These are phyloP conservation scores for Brassicogethes aeneus DNA, from an alignment of 2,888 invertebrate species.

Conservation along the genomic window DNA sequence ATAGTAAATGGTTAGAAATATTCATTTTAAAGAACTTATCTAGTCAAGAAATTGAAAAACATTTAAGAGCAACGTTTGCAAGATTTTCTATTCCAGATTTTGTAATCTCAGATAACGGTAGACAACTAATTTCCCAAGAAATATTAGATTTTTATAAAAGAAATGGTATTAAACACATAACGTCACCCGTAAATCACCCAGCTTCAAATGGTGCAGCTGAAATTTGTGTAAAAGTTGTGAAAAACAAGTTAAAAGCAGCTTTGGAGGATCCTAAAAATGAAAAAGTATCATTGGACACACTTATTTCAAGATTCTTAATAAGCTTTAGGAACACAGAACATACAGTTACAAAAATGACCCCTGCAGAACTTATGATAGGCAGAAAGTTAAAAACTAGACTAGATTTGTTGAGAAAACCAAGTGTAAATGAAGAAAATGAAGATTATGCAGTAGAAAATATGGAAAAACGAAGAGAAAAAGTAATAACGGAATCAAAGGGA, in stretches of 20 bases:
- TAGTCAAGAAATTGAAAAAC: neutral
- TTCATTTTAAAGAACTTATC: neutral
- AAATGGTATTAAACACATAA: slow-evolving; percentile 3
- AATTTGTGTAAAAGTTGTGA: slow-evolving; percentile 4
- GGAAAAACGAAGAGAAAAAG: slow-evolving; percentile 2
- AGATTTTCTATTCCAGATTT: slow-evolving; percentile 1
- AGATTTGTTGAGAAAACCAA: slow-evolving; percentile 2
- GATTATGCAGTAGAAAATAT: slow-evolving; percentile 1
- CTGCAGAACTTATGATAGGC: slow-evolving; percentile 3
- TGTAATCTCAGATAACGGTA: slow-evolving; percentile 3
- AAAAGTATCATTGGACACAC: slow-evolving; percentile 1
- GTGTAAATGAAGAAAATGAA: slow-evolving; percentile 1
- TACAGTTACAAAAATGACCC: slow-evolving; percentile 1
- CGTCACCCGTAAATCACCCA: slow-evolving; percentile 4
- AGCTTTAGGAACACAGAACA: slow-evolving; percentile 5
- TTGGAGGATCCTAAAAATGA: slow-evolving; percentile 1
- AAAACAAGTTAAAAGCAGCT: slow-evolving; percentile 3
- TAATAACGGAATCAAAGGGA: slow-evolving; percentile 2
- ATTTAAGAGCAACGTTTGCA: neutral
- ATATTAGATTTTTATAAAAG: neutral
- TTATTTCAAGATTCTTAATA: slow-evolving; percentile 4
- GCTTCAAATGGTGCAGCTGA: slow-evolving; percentile 7
- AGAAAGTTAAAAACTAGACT: slow-evolving; percentile 4
- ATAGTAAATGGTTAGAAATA: slow-evolving; percentile 1
- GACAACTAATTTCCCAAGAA: neutral